A percentile compares a stretch with the other conserved stretches of the same genome.
Evolutionary conservation across 1,140 invertebrate genomes (phyloP).

Genomic region (Drosophila virilis): DNA sequence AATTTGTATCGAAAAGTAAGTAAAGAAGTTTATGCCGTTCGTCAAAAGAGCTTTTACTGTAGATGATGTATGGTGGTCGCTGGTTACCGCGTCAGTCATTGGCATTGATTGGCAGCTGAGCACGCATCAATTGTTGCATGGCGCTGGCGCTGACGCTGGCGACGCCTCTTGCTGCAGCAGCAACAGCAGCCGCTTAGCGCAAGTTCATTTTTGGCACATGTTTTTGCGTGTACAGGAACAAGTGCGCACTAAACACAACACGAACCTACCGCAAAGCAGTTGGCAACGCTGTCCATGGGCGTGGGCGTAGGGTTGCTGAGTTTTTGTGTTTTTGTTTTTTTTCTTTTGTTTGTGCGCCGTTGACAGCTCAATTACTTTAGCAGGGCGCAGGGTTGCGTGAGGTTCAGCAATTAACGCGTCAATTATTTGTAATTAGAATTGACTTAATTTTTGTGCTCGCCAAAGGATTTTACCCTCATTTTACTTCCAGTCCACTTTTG

Average conservation of each 20-base stretch:
- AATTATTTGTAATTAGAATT: constrained; percentile 81
- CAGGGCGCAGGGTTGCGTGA: constrained; percentile 51
- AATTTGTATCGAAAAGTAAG: too few species aligned
- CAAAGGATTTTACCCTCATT: constrained; percentile 54
- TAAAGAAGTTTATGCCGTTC: neutral
- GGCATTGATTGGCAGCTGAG: constrained; percentile 77
- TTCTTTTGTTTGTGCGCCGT: constrained; percentile 22
- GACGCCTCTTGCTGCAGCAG: constrained; percentile 9
- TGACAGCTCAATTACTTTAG: constrained; percentile 78
- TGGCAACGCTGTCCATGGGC: constrained; percentile 36
- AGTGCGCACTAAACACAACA: constrained; percentile 6
- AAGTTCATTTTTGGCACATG: constrained; percentile 33
- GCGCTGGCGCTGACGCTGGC: constrained; percentile 26
- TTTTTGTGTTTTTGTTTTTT: too few species aligned
- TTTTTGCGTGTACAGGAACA: constrained; percentile 16
- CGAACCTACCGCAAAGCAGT: constrained; percentile 32
- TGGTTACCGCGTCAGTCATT: constrained; percentile 56
- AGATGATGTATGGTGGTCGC: constrained; percentile 36
- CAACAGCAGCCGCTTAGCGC: constrained; percentile 7
- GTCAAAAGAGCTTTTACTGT: neutral
- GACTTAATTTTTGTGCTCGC: constrained; percentile 59
- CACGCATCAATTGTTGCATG: constrained; percentile 81
- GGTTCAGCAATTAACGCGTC: constrained; percentile 68
- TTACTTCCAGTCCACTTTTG: constrained; percentile 33
- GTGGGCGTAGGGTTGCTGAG: constrained; percentile 16